phyloP scores from a whole-genome alignment of 2,888 invertebrate genomes.

The Spatulosminthurus flaviceps region DNA sequence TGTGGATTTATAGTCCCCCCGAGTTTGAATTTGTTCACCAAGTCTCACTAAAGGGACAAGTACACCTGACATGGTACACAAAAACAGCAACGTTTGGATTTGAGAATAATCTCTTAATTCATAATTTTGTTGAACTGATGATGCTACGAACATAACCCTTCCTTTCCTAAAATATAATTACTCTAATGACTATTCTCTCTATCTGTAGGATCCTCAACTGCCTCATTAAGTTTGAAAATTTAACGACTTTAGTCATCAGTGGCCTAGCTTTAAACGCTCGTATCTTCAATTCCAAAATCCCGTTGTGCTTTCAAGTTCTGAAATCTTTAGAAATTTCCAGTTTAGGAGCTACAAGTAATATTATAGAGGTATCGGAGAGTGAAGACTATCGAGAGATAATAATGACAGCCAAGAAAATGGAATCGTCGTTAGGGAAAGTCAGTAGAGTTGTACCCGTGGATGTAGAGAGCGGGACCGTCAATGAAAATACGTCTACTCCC shows the following conservation, averaged over 20 bases:
- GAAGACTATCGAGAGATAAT: too few relatives aligned
- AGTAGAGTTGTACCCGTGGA: too few relatives aligned
- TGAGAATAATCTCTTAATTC: too few relatives aligned
- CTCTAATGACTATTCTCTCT: too few relatives aligned
- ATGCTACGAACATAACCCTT: background rate
- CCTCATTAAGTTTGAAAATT: constrained; percentile 32
- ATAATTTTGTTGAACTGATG: constrained; percentile 18
- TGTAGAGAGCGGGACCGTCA: background rate
- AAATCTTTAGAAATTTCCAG: constrained; percentile 3
- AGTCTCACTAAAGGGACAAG: constrained; percentile 25
- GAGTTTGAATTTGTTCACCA: constrained; percentile 15
- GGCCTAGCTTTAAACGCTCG: background rate
- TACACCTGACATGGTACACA: too few relatives aligned
- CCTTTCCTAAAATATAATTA: background rate
- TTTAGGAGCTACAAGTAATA: constrained; percentile 10
- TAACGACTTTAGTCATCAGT: constrained; percentile 23
- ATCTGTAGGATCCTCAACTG: constrained; percentile 33
- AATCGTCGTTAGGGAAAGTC: too few relatives aligned
- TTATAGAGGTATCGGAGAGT: constrained; percentile 1
- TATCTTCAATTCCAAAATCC: constrained; percentile 22
- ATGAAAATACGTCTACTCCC: background rate
- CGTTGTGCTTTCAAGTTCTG: background rate
- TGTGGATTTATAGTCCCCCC: constrained; percentile 21
- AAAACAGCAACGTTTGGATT: too few relatives aligned
- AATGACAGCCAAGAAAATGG: too few relatives aligned